Evolutionary conservation across 2,797 vertebrate species (phyloP).

Genomic region (Cuniculus paca): DNA sequence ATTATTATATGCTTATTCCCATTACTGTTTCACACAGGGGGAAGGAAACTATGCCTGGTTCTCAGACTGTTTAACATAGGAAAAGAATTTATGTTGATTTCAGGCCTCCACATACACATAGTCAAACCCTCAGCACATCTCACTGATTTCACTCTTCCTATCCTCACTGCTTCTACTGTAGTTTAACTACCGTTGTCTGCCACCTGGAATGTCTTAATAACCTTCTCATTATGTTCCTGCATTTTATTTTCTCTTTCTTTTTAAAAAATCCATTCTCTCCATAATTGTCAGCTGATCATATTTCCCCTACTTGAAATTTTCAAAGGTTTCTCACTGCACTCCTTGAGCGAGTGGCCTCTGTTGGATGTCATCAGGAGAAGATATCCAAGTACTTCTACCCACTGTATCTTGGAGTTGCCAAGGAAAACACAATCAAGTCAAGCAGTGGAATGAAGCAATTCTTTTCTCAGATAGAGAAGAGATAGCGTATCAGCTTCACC

Average conservation of each 20-base stretch:
- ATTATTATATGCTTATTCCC: not conserved
- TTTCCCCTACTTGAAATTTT: not conserved
- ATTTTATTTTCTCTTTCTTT: not conserved
- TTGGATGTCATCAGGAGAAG: not conserved
- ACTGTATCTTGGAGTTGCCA: not conserved
- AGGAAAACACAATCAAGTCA: not conserved
- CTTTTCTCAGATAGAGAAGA: not conserved
- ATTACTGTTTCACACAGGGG: not conserved
- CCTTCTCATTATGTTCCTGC: not conserved
- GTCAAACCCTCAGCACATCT: not conserved
- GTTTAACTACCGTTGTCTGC: not conserved
- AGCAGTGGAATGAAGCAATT: not conserved
- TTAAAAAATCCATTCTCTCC: not conserved
- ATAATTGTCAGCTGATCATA: not conserved
- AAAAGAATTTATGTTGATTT: not conserved
- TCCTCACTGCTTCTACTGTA: accelerated
- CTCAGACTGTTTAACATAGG: not conserved
- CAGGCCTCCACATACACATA: not conserved
- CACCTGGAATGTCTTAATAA: not conserved
- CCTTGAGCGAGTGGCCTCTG: not conserved
- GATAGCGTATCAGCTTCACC: not conserved
- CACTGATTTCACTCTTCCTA: not conserved
- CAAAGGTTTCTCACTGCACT: not conserved
- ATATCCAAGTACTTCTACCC: not conserved
- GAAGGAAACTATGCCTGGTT: not conserved